These are phyloP conservation scores for Hydrophis major DNA, from an alignment of 2,797 vertebrate species.

Conservation along the genomic window DNA sequence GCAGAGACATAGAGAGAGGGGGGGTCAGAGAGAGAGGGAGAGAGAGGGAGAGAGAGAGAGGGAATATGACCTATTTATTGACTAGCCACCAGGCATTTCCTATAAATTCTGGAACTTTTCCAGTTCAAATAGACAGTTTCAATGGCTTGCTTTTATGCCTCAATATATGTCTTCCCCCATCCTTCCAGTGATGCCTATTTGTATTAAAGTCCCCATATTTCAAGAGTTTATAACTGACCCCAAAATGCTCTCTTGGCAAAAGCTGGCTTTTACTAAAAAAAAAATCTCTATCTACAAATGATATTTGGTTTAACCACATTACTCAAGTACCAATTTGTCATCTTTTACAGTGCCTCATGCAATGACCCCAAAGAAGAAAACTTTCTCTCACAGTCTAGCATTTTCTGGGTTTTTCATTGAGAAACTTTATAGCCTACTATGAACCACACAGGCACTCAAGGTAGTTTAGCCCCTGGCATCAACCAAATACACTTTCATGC, in stretches of 20 bases:
- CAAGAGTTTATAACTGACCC: conserved; percentile 1
- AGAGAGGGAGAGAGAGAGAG: not conserved
- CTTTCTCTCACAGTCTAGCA: not conserved
- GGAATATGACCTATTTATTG: not conserved
- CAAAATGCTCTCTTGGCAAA: conserved; percentile 25
- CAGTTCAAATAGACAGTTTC: not conserved
- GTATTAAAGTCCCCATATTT: conserved; percentile 43
- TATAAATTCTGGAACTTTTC: not conserved
- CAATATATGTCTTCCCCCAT: conserved; percentile 13
- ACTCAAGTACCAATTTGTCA: not conserved
- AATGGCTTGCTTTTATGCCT: conserved; percentile 42
- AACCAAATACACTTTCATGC: not conserved
- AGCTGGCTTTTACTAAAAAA: conserved; percentile 13
- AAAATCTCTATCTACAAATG: conserved; percentile 12
- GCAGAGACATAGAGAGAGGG: not conserved
- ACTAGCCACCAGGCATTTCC: not conserved
- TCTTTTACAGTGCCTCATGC: not conserved
- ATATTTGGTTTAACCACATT: conserved; percentile 1
- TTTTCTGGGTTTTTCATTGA: not conserved
- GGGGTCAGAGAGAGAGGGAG: not conserved
- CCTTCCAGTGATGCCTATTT: conserved; percentile 18
- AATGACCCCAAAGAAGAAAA: not conserved
- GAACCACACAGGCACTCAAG: not conserved
- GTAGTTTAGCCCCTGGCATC: not conserved
- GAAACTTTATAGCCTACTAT: not conserved